Conservation (phyloP, 2,113 vertebrate genomes). For the Cephalopterus ornatus region DNA sequence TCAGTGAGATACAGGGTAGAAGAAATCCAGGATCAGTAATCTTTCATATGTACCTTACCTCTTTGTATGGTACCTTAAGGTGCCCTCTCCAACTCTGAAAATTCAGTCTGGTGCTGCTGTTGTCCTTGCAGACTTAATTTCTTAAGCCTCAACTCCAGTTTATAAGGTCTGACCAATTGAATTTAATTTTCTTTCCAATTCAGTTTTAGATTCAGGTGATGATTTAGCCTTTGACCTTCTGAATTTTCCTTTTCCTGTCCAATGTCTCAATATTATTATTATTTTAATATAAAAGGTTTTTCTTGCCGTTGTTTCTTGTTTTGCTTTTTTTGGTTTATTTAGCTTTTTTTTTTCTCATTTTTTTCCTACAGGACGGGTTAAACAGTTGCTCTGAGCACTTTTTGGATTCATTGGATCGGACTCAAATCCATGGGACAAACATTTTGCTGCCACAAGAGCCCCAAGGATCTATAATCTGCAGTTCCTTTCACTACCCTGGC, state of each 20-base stretch:
- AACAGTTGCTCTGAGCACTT: not conserved
- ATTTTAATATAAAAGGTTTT: not conserved
- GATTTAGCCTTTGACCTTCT: not conserved
- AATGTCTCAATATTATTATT: not conserved
- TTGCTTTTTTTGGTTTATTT: not conserved
- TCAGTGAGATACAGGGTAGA: not conserved
- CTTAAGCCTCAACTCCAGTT: not conserved
- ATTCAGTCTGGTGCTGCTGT: not conserved
- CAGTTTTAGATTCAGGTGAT: not conserved
- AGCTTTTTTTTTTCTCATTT: not conserved
- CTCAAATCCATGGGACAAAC: slow-evolving; percentile 5
- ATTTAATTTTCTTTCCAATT: not conserved
- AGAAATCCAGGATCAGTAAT: not conserved
- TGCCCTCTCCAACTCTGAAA: not conserved
- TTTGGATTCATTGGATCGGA: not conserved
- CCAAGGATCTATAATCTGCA: not conserved
- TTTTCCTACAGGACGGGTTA: not conserved
- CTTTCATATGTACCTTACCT: not conserved
- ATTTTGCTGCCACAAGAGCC: not conserved
- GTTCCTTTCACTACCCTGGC: slow-evolving; percentile 21
- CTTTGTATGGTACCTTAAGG: not conserved
- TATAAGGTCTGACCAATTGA: not conserved
- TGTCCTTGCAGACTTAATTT: not conserved
- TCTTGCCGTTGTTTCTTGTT: not conserved
- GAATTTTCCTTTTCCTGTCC: not conserved